phyloP scores from a whole-genome alignment of 2,888 invertebrate species.

The Subacronicta megacephala region DNA sequence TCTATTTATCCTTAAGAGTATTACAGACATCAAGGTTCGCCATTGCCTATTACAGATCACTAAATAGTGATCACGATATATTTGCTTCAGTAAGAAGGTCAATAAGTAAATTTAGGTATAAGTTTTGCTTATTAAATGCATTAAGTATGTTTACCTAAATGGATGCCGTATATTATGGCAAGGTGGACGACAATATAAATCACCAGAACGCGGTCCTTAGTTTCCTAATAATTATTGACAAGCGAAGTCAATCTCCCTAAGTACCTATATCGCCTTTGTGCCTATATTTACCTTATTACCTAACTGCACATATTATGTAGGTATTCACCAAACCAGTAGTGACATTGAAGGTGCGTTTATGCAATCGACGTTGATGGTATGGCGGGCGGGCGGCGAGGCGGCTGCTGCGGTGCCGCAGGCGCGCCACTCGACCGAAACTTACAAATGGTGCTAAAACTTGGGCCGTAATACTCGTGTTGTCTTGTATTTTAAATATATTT shows the following conservation, averaged over 20 bases:
- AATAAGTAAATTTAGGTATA: constrained; percentile 6
- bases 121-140: not conserved
- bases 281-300: constrained; percentile 40
- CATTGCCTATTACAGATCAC: too few species aligned
- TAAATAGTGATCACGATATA: constrained; percentile 16
- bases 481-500: not conserved
- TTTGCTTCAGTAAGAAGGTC: constrained; percentile 26
- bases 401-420: constrained; percentile 35
- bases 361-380: constrained; percentile 62
- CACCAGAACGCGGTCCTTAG: too few species aligned
- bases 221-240: too few species aligned
- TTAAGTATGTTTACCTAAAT: not conserved
- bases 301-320: constrained; percentile 59
- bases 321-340: constrained; percentile 68
- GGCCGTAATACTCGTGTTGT: constrained; percentile 52
- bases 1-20: not conserved
- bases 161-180: constrained; percentile 27
- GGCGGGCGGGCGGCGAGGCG: constrained; percentile 33
- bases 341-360: constrained; percentile 75
- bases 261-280: constrained; percentile 3
- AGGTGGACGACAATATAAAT: too few species aligned
- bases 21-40: constrained; percentile 22
- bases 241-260: too few species aligned
- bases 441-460: constrained; percentile 59
- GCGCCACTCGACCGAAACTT: constrained; percentile 37